Evolutionary conservation across 2,113 vertebrate genomes (phyloP).

Genomic region (Brienomyrus longianalis): DNA sequence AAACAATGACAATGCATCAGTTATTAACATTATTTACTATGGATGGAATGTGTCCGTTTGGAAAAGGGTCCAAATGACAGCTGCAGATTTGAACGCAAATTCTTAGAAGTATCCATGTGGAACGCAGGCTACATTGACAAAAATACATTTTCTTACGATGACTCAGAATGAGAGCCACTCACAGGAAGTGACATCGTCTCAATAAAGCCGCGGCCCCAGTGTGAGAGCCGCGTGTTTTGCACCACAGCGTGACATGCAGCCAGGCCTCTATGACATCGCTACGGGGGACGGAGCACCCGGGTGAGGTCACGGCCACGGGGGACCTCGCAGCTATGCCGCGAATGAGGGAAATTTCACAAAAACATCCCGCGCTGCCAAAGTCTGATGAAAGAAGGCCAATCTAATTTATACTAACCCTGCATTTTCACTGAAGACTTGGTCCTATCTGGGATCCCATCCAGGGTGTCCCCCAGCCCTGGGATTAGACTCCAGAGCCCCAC

Average conservation of each 20-base stretch:
- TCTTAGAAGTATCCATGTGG: not conserved
- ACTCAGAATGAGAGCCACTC: not conserved
- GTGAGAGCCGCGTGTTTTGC: not conserved
- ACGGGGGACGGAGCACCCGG: not conserved
- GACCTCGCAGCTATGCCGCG: not conserved
- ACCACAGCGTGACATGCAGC: not conserved
- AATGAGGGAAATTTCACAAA: constrained; percentile 1
- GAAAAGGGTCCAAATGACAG: not conserved
- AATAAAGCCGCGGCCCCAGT: not conserved
- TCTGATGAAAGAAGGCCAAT: not conserved
- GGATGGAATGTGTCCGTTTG: constrained; percentile 5
- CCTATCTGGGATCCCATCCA: not conserved
- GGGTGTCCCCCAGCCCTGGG: not conserved
- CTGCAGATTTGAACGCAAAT: not conserved
- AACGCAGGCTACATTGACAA: not conserved
- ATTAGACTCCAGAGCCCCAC: not conserved
- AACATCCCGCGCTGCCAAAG: not conserved
- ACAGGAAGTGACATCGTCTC: not conserved
- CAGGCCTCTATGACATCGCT: not conserved
- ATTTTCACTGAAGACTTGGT: not conserved
- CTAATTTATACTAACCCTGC: not conserved
- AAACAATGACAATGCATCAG: not conserved
- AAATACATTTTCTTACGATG: constrained; percentile 4
- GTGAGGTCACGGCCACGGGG: not conserved
- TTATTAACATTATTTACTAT: not conserved